Percentiles rank a stretch among this genome's conserved stretches.
Conservation (phyloP, 2,113 vertebrate species). For the Martes martes region DNA sequence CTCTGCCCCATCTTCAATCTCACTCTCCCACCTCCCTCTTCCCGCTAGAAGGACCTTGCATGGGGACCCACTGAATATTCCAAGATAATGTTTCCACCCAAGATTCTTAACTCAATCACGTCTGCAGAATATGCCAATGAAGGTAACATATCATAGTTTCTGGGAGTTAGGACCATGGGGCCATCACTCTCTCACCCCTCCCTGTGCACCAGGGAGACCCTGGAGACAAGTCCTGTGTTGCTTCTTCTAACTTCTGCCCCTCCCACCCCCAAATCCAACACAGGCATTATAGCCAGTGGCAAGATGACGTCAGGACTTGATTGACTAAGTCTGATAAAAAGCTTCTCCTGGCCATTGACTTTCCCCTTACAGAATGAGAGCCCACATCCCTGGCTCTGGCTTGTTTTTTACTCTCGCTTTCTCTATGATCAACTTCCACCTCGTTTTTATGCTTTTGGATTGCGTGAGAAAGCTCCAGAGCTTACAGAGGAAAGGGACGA, state of each 20-base stretch:
- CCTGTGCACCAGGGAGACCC: background rate
- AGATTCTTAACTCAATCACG: background rate
- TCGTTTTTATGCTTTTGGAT: background rate
- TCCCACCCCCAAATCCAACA: no score
- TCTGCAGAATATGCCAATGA: background rate
- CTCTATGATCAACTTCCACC: background rate
- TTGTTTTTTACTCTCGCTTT: background rate
- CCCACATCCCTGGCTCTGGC: rapidly evolving
- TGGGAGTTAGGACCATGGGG: background rate
- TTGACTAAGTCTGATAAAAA: background rate
- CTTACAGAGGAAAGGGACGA: background rate
- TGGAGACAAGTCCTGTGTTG: background rate
- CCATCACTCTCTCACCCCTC: rapidly evolving
- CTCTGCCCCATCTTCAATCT: background rate
- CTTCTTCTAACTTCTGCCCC: background rate
- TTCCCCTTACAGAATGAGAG: background rate
- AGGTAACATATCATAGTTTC: background rate
- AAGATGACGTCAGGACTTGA: background rate
- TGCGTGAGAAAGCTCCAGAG: background rate
- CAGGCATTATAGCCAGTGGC: rapidly evolving
- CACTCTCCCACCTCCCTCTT: background rate
- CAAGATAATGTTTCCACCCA: background rate
- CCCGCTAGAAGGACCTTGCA: background rate
- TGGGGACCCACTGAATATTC: background rate
- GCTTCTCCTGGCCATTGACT: background rate